A percentile compares a stretch with the other conserved stretches of the same genome.
phyloP scores from a whole-genome alignment of 2,113 vertebrate genomes.

The Tylochromis polylepis region DNA sequence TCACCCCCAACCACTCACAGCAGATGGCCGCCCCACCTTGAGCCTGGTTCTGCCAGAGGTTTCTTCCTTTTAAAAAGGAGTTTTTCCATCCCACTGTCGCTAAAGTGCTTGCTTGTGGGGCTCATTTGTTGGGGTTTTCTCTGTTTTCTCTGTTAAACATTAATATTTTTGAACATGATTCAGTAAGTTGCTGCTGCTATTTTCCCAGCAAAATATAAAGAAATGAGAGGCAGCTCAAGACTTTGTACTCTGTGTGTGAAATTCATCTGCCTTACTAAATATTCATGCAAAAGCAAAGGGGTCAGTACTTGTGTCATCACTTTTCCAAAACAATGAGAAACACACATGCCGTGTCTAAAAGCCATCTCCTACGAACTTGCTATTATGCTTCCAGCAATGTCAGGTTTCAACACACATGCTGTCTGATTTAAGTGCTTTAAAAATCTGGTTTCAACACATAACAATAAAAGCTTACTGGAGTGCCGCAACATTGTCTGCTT shows the following conservation, averaged over 20 bases:
- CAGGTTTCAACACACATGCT: conserved; percentile 33
- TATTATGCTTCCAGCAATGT: background rate
- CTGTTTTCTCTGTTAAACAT: background rate
- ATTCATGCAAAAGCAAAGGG: background rate
- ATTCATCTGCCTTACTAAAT: background rate
- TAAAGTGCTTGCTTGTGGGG: background rate
- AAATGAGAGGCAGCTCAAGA: background rate
- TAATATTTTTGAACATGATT: background rate
- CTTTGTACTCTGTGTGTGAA: background rate
- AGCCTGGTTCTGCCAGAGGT: background rate
- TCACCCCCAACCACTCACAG: background rate
- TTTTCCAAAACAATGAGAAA: conserved; percentile 1
- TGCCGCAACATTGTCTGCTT: conserved; percentile 9
- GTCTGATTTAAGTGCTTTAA: conserved; percentile 18
- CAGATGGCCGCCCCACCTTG: background rate
- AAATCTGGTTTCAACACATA: background rate
- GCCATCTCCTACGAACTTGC: background rate
- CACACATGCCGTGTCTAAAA: conserved; percentile 16
- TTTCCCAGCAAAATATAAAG: background rate
- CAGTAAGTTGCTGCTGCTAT: background rate
- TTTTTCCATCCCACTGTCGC: background rate
- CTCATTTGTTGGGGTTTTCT: background rate
- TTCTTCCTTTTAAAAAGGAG: background rate
- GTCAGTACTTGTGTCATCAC: background rate
- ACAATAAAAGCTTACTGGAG: background rate